These are phyloP conservation scores for Eupelmus urozonus DNA, from an alignment of 2,888 invertebrate genomes.

Conservation along the genomic window DNA sequence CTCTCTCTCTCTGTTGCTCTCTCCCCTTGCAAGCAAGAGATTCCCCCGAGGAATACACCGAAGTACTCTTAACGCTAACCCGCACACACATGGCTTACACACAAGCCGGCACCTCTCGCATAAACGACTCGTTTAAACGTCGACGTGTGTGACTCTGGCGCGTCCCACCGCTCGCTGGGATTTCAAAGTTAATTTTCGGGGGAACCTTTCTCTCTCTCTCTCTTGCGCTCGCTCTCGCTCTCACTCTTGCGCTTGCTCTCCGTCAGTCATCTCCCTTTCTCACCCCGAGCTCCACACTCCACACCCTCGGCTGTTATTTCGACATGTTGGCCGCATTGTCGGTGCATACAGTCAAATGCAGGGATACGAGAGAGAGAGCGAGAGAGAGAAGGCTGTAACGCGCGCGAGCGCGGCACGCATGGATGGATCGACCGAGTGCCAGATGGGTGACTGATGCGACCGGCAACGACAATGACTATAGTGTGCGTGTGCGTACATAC, in stretches of 20 bases:
- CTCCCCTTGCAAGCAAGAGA: constrained; percentile 11
- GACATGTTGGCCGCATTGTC: constrained; percentile 75
- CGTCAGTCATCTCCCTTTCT: constrained; percentile 66
- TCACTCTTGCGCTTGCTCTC: too few species aligned
- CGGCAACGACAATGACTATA: constrained; percentile 49
- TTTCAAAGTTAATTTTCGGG: constrained; percentile 70
- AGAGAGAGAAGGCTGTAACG: constrained; percentile 66
- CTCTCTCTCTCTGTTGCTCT: too few species aligned
- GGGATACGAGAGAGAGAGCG: constrained; percentile 28
- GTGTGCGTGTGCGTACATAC: constrained; percentile 17
- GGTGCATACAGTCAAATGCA: constrained; percentile 60
- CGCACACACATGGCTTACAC: background rate
- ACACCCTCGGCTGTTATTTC: constrained; percentile 67
- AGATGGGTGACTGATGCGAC: constrained; percentile 77
- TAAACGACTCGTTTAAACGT: constrained; percentile 66
- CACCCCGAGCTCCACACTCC: constrained; percentile 55
- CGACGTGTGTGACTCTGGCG: constrained; percentile 49
- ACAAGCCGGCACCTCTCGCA: constrained; percentile 37
- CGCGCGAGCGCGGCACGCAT: constrained; percentile 73
- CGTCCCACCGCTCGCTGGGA: constrained; percentile 57
- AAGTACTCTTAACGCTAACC: constrained; percentile 47
- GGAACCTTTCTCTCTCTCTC: constrained; percentile 59
- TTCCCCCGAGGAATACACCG: constrained; percentile 49
- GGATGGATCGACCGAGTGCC: constrained; percentile 74
- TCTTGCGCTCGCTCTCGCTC: constrained; percentile 61